Conservation (phyloP, 1,140 invertebrate species). For the Penaeus japonicus region DNA sequence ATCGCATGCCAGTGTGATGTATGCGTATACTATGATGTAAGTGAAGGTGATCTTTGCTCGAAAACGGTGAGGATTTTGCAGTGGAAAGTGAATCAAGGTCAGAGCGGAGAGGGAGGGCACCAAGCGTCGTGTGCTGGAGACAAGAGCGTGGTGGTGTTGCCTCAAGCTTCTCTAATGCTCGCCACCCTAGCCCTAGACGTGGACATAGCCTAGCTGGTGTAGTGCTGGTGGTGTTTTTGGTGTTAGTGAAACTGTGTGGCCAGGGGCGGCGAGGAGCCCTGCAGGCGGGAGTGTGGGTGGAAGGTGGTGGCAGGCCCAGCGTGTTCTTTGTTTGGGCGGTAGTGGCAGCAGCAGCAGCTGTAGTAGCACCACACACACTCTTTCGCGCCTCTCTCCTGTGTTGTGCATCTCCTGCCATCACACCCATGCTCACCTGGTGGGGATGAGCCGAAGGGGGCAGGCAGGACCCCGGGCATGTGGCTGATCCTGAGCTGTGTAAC, state of each 20-base stretch:
- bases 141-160: background rate
- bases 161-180: conserved; percentile 2
- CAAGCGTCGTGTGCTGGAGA: conserved; percentile 13
- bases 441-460: too few relatives aligned
- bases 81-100: conserved; percentile 41
- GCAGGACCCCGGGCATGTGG: too few relatives aligned
- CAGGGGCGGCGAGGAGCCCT: background rate
- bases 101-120: background rate
- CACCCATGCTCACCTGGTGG: background rate
- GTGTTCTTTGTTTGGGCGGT: conserved; percentile 38
- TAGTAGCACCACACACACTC: conserved; percentile 11
- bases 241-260: background rate
- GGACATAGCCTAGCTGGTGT: conserved; percentile 6
- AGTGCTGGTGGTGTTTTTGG: background rate
- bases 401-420: background rate
- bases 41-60: background rate
- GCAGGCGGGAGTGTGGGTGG: conserved; percentile 2
- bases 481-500: too few relatives aligned
- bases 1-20: conserved; percentile 19
- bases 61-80: background rate
- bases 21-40: conserved; percentile 16
- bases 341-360: conserved; percentile 18
- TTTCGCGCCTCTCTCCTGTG: background rate
- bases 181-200: conserved; percentile 7
- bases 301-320: conserved; percentile 11